Conservation (phyloP, 2,797 vertebrate species). For the Limosa lapponica region DNA sequence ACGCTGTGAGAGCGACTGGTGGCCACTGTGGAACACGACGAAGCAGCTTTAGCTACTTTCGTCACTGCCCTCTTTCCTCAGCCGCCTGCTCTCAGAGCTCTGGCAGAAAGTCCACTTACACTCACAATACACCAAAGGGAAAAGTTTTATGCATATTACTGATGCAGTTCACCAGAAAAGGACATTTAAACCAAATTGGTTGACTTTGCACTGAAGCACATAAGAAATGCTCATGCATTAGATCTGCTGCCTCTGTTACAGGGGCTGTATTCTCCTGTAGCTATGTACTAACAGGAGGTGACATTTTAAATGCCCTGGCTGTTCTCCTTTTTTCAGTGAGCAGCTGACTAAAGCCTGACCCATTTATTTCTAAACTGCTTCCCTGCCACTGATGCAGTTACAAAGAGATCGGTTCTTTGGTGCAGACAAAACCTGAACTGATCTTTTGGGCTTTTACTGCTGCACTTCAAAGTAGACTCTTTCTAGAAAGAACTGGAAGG, state of each 20-base stretch:
- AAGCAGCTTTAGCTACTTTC: neutral
- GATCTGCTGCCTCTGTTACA: neutral
- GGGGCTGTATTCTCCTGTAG: neutral
- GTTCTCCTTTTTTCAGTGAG: neutral
- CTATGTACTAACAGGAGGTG: neutral
- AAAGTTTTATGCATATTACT: neutral
- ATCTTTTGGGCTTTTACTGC: neutral
- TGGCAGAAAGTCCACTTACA: neutral
- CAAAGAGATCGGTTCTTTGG: neutral
- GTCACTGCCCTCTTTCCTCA: neutral
- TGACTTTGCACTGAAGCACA: neutral
- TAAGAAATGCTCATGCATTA: neutral
- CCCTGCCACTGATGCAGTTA: neutral
- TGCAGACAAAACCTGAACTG: neutral
- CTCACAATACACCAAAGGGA: neutral
- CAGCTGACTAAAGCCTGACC: slow-evolving; percentile 14
- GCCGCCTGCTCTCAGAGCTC: neutral
- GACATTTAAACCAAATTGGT: neutral
- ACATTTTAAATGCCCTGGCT: neutral
- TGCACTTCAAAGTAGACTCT: neutral
- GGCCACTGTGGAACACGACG: fast-evolving
- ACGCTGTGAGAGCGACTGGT: fast-evolving
- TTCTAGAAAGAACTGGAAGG: neutral
- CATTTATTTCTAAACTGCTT: slow-evolving; percentile 20
- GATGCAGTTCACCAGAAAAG: neutral